Evolutionary conservation across 2,888 invertebrate species (phyloP), one percentile per base, ranked within the genome.

Genomic region (Fragum whitleyi): DNA sequence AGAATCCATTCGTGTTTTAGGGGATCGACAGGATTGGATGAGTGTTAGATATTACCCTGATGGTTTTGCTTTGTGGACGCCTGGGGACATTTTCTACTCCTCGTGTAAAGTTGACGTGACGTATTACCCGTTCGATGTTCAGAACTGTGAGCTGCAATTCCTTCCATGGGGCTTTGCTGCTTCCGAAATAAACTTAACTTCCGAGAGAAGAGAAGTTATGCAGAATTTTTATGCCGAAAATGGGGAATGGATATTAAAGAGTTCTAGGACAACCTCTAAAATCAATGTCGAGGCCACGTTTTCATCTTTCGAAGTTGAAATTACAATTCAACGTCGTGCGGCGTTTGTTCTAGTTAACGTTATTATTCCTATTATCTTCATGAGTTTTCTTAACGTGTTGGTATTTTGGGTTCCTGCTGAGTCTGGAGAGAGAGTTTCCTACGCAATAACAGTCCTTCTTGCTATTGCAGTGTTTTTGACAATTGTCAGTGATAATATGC

Each of bases 391-490:
- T 21, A 87, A 86, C 57, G 79, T 81, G 14, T 62, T 87, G 26
- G 85, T 86, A 6, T 87, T 87, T 57, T 26, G 78, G 7, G 16
- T 87, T 7, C 87, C 87, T 16, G 71, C 81, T 14, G 81, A 80
- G 3, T 85, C 86, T 6, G 87, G 87, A 26, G 86, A 87, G 69
- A 61, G 87, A 1, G 78, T 87, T 16, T 83, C 83, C 0, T 87
- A 70, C 26, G 77, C 84, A n/a, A 84, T 86, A 11, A 87, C 87
- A 3, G 85, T 85, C 23, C 80, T 87, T 19, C 81, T 87, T n/a
- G 82, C 85, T 0, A 83, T 86, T 47, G 83, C 87, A 19, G 85
- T 87, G 39, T 87, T 87, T 62, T 69, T 87, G 21, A 87, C 87
- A 5, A 69, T 86, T 61, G 85, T 87, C 19, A 81, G 84, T 9